A percentile compares a stretch with the other conserved stretches of the same genome.
These are phyloP conservation scores for Porites evermanni DNA, from an alignment of 92 coral and sea anemone species.

Conservation along the genomic window DNA sequence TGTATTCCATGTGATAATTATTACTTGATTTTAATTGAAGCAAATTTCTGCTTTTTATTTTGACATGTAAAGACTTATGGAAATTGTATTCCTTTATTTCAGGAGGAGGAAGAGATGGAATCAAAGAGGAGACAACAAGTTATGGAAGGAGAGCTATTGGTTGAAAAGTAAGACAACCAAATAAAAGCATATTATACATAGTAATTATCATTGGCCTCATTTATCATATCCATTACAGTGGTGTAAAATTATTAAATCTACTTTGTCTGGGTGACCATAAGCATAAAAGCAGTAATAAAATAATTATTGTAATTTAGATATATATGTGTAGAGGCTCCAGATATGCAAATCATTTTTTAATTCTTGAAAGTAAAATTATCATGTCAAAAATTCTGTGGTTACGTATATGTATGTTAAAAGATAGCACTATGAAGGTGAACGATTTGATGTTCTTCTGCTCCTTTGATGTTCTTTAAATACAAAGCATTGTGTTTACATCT, in stretches of 20 bases:
- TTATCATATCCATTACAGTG: neutral
- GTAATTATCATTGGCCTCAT: neutral
- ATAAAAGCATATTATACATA: neutral
- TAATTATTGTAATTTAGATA: no score
- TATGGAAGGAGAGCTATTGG: constrained; percentile 93
- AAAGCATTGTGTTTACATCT: no score
- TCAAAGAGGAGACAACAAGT: constrained; percentile 88
- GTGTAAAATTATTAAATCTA: neutral
- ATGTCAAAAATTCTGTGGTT: neutral
- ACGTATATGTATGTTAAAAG: no score
- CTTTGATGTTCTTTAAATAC: no score
- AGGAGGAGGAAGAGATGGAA: constrained; percentile 93
- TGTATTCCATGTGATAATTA: neutral
- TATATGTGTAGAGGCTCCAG: no score
- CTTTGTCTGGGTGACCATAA: no score
- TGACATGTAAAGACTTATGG: neutral
- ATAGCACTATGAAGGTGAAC: no score
- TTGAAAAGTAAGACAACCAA: constrained; percentile 85
- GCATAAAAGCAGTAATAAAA: no score
- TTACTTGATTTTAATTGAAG: neutral
- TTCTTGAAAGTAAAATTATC: neutral
- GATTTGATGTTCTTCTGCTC: no score
- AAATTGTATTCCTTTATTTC: neutral
- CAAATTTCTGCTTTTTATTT: no score
- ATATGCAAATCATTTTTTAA: no score